Evolutionary conservation across 2,888 invertebrate species (phyloP), one percentile per base, ranked within the genome.

Genomic region (Julus scandinavius): DNA sequence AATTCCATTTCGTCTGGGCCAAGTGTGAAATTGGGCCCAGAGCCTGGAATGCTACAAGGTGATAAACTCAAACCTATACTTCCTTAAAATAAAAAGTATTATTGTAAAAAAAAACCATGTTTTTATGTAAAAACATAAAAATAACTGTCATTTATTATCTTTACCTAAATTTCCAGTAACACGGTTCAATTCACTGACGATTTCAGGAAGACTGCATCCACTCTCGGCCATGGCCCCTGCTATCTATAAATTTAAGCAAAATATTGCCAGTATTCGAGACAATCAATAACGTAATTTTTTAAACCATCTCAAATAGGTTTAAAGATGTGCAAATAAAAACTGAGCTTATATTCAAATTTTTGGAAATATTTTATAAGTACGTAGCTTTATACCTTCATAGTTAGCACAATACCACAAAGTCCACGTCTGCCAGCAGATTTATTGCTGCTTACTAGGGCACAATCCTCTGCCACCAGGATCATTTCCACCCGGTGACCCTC

Each of bases 161-260:
- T n/a, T 20, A 88, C 88, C 88, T 50, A 88, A 54, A 88, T 88
- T 88, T 11, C 38, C 7, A 17, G 88, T 40, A 0, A 94, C 92
- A 84, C 93, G 92, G 86, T 92, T 90, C 11, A 92, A 91, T 45
- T 90, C 91, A 20, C 91, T 89, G 11, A 91, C 91, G 17, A 96
- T 95, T 50, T 94, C 94, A 0, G 93, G 91, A 89, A 96, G 91
- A 49, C 93, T 92, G 88, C 92, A 93, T 0, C 95, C 95, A 89
- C 93, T 93, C 89, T 94, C 94, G 0, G 96, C 94, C 94, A 97
- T 93, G 0, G 96, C 96, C 20, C 97, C 97, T 86, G 96, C 95
- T 89, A 97, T 94, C 95, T 95, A 41, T 63, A 72, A 17, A 93
- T 63, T 87, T 63, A 11, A 87, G 17, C n/a, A 72, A 83, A n/a